Percentiles rank a stretch among this genome's conserved stretches.
phyloP scores from a whole-genome alignment of 2,888 invertebrate genomes.

The Nudaria mundana region DNA sequence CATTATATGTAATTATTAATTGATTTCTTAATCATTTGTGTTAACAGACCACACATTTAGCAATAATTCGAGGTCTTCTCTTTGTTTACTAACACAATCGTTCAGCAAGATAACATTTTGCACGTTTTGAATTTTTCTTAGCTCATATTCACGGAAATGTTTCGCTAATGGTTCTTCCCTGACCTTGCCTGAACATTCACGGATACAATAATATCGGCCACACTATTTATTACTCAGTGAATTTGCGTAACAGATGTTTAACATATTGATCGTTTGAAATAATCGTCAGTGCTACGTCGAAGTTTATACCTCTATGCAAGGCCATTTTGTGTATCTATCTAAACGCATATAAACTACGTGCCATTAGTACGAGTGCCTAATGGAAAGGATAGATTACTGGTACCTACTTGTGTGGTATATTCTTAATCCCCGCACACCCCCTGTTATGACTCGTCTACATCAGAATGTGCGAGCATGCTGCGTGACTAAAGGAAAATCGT shows the following conservation, averaged over 20 bases:
- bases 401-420: too few relatives aligned
- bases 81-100: slow-evolving; percentile 7
- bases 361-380: too few relatives aligned
- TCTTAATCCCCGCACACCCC: too few relatives aligned
- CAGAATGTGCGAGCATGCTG: too few relatives aligned
- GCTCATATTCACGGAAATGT: slow-evolving; percentile 18
- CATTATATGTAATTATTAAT: too few relatives aligned
- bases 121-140: slow-evolving; percentile 12
- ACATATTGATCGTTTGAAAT: not conserved
- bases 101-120: slow-evolving; percentile 2
- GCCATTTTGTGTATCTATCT: too few relatives aligned
- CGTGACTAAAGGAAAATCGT: too few relatives aligned
- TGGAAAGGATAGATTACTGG: too few relatives aligned
- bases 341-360: too few relatives aligned
- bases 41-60: not conserved
- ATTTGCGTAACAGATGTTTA: not conserved
- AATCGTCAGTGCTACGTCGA: not conserved
- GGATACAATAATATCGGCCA: slow-evolving; percentile 10
- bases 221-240: slow-evolving; percentile 1
- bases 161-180: slow-evolving; percentile 11
- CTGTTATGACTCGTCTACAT: too few relatives aligned
- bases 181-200: slow-evolving; percentile 14
- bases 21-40: too few relatives aligned
- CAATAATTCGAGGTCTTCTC: slow-evolving; percentile 1
- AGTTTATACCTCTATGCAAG: not conserved